Percentiles rank a stretch among this genome's conserved stretches.
These are phyloP conservation scores for Pyxicephalus adspersus DNA, from an alignment of 2,113 vertebrate genomes.

Conservation along the genomic window DNA sequence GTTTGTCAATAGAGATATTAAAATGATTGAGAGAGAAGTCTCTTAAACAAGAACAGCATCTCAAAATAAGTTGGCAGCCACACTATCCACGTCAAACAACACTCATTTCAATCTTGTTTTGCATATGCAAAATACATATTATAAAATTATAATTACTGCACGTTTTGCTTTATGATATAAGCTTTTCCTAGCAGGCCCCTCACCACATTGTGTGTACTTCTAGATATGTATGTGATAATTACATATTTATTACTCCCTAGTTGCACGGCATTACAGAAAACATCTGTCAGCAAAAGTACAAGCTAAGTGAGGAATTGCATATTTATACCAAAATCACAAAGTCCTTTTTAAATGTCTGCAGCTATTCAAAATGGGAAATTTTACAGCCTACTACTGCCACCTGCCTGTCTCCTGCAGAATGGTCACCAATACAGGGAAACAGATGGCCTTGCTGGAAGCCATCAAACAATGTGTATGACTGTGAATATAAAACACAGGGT, in stretches of 20 bases:
- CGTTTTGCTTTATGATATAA: constrained; percentile 1
- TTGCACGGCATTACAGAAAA: constrained; percentile 26
- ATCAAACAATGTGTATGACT: not conserved
- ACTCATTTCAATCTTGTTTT: not conserved
- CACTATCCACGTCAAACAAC: not conserved
- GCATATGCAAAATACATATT: not conserved
- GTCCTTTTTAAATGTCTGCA: not conserved
- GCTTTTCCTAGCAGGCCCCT: not conserved
- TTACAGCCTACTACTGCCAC: constrained; percentile 38
- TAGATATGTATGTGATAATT: constrained; percentile 12
- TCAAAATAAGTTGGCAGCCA: too few relatives aligned
- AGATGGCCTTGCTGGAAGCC: not conserved
- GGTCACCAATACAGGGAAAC: not conserved
- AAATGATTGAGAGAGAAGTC: too few relatives aligned
- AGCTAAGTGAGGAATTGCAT: constrained; percentile 20
- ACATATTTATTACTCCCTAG: constrained; percentile 2
- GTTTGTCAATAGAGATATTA: too few relatives aligned
- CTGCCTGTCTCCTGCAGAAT: constrained; percentile 8
- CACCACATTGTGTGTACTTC: not conserved
- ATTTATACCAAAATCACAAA: constrained; percentile 5
- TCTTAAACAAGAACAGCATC: too few relatives aligned
- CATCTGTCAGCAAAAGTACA: constrained; percentile 24
- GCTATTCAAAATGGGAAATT: not conserved
- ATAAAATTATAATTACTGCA: constrained; percentile 15
- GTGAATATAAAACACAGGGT: not conserved